Evolutionary conservation across 2,113 vertebrate genomes (phyloP), one percentile per base, ranked within the genome.

Genomic region (Heterotilapia buettikoferi): DNA sequence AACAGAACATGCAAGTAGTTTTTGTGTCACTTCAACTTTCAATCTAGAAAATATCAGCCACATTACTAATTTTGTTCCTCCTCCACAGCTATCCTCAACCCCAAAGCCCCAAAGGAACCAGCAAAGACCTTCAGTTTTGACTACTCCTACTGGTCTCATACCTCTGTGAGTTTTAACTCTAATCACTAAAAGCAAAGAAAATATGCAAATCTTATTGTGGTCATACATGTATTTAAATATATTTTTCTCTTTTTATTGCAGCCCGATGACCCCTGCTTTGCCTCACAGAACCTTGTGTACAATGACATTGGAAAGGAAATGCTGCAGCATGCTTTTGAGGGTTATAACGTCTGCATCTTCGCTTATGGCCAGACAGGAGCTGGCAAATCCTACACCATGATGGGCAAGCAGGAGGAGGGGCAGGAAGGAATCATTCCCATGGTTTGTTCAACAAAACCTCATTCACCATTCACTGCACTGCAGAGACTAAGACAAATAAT

Each of bases 291-390:
- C 88, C 98, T 95, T 4, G 99, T 99, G 52, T 99, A 97, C 97
- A 99, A 99, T 97, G 98, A 99, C 83, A 99, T 99, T 40, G 99
- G 99, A 59, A 98, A 99, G 91, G 99, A 99, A 94, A 99, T 99
- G 99, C 96, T 99, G 87, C 95, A 96, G 50, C 99, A 99, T 2
- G 98, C 99, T 59, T 99, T 99, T 18, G 99, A 99, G 89, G 99
- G 99, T 83, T 99, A 99, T 94, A 99, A 99, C 0, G 99, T 99
- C 1, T 99, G 99, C 93, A 99, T 99, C 89, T 99, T 99, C 86
- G 99, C 99, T 45, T 99, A 99, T 31, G 99, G 99, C 83, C 99
- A 99, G 96, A 99, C 99, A 4, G 99, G 99, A 92, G 97, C 99
- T 92, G 99, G 99, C 81, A 99, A 99, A 86, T 99, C 99, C 86